Conservation (phyloP, 2,797 vertebrate species). For the Takifugu ocellatus region DNA sequence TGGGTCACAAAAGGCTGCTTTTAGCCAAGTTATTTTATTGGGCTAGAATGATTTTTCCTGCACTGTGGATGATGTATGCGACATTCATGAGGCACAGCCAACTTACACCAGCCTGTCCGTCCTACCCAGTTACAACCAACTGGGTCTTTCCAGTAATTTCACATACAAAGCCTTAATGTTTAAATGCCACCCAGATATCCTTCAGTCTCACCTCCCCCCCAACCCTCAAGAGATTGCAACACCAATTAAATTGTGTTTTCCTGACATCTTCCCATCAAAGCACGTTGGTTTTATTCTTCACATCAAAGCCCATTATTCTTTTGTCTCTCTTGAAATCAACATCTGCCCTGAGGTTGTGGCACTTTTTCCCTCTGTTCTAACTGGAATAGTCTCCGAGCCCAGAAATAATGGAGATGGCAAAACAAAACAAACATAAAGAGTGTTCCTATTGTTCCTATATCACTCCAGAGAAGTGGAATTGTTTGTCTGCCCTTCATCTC, state of each 20-base stretch:
- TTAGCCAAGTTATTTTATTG: slow-evolving; percentile 33
- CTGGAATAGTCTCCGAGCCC: slow-evolving; percentile 48
- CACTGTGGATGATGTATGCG: slow-evolving; percentile 19
- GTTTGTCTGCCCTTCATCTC: slow-evolving; percentile 59
- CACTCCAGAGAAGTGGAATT: slow-evolving; percentile 60
- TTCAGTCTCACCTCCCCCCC: slow-evolving; percentile 8
- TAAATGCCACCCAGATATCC: too few relatives aligned
- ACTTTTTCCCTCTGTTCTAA: slow-evolving; percentile 37
- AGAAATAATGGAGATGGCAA: slow-evolving; percentile 62
- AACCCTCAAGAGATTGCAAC: slow-evolving; percentile 58
- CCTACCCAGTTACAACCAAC: background rate
- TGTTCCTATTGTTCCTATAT: slow-evolving; percentile 27
- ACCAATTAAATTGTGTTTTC: slow-evolving; percentile 71
- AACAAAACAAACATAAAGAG: slow-evolving; percentile 62
- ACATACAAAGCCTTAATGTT: too few relatives aligned
- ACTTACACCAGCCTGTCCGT: slow-evolving; percentile 18
- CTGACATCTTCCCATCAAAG: slow-evolving; percentile 74
- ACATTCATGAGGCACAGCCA: slow-evolving; percentile 33
- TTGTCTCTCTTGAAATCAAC: slow-evolving; percentile 73
- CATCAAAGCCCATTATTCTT: slow-evolving; percentile 74
- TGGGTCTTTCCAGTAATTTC: too few relatives aligned
- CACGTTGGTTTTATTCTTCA: slow-evolving; percentile 68
- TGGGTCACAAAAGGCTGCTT: slow-evolving; percentile 26
- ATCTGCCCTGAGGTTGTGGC: slow-evolving; percentile 69
- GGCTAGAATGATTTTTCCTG: slow-evolving; percentile 39